phyloP scores from a whole-genome alignment of 2,888 invertebrate genomes.

The Frankliniella intonsa region DNA sequence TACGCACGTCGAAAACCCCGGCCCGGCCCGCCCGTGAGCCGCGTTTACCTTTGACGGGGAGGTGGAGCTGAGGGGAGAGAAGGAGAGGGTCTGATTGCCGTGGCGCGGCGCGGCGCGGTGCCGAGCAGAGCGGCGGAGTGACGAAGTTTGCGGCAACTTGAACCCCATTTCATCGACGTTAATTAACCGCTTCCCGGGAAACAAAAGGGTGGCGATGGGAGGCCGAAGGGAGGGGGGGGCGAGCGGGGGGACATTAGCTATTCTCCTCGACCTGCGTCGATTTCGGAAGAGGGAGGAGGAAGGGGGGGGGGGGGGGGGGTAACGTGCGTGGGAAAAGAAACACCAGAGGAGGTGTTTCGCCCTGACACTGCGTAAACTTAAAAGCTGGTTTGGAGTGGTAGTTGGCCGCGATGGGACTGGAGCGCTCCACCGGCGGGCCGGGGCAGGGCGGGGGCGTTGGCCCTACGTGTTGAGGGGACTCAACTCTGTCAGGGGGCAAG shows the following conservation, averaged over 20 bases:
- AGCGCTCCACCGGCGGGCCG: not conserved
- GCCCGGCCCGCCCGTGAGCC: too few species aligned
- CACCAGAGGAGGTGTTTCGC: not conserved
- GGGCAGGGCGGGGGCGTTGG: not conserved
- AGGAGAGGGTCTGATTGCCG: too few species aligned
- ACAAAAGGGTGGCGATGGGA: not conserved
- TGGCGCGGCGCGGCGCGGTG: too few species aligned
- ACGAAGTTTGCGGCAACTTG: conserved; percentile 5
- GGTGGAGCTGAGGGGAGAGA: too few species aligned
- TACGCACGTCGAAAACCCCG: too few species aligned
- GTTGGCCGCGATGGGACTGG: not conserved
- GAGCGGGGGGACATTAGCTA: not conserved
- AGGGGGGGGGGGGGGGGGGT: not conserved
- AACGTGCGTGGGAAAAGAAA: not conserved
- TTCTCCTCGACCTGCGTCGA: not conserved
- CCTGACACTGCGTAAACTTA: not conserved
- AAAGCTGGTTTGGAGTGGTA: not conserved
- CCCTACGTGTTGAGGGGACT: too few species aligned
- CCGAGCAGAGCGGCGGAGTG: not conserved
- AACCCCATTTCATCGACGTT: not conserved
- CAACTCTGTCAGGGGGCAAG: not conserved
- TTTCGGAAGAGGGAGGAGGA: not conserved
- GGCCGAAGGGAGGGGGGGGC: not conserved
- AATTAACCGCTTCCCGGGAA: not conserved
- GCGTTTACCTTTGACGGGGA: too few species aligned